A percentile compares a stretch with the other conserved stretches of the same genome.
Evolutionary conservation across 1,140 invertebrate genomes (phyloP).

Genomic region (Drepana arcuata): DNA sequence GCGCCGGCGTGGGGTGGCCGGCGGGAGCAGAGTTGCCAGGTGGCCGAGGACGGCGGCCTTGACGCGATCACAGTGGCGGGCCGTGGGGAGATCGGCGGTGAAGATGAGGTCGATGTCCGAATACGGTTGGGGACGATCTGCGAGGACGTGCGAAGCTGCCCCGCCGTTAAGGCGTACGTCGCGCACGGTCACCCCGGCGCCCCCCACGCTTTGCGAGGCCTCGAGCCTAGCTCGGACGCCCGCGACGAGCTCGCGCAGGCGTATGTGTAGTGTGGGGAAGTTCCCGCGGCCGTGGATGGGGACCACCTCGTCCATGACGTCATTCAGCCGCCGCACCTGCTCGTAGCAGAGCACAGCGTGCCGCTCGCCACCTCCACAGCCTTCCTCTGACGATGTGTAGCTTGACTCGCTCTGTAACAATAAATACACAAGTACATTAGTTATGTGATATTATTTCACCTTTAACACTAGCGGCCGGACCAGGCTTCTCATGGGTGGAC

Average conservation of each 20-base stretch:
- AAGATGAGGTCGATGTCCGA: conserved; percentile 99
- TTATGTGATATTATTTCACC: too few species aligned
- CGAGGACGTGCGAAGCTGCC: conserved; percentile 95
- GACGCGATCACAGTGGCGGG: conserved; percentile 89
- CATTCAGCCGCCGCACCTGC: conserved; percentile 92
- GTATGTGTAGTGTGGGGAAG: conserved; percentile 96
- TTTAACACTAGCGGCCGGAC: too few species aligned
- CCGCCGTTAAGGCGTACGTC: conserved; percentile 98
- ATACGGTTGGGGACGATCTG: conserved; percentile 90
- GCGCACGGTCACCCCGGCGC: conserved; percentile 86
- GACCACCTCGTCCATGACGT: conserved; percentile 96
- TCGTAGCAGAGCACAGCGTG: conserved; percentile 94
- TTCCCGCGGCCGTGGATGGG: conserved; percentile 98
- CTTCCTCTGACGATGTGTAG: conserved; percentile 62
- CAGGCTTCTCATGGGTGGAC: too few species aligned
- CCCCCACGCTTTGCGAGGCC: conserved; percentile 77
- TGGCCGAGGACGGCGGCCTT: conserved; percentile 95
- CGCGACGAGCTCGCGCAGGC: conserved; percentile 92
- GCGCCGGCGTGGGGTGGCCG: conserved; percentile 91
- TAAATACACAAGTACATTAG: too few species aligned
- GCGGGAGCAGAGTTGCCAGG: conserved; percentile 93
- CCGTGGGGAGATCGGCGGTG: conserved; percentile 89
- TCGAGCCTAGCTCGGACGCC: conserved; percentile 90
- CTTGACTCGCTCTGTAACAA: conserved; percentile 67
- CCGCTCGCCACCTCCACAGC: conserved; percentile 72